These are phyloP conservation scores for Hydra vulgaris DNA, from an alignment of 30 jellyfish, hydroid and myxozoan species.

Conservation along the genomic window DNA sequence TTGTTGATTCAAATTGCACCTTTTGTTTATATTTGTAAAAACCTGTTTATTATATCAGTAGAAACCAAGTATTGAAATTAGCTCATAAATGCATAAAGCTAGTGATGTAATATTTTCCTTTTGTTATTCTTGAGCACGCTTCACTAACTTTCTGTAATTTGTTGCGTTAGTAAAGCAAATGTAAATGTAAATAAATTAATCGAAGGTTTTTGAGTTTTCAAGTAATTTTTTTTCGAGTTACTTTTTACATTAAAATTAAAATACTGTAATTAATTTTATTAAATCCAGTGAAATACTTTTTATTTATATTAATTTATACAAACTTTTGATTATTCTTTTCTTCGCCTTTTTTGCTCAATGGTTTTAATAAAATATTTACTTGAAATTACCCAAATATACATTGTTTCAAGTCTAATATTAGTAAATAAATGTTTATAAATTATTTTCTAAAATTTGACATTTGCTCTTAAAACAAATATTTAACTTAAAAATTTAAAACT, in stretches of 20 bases:
- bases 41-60: background rate
- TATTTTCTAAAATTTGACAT: background rate
- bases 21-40: background rate
- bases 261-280: background rate
- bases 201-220: background rate
- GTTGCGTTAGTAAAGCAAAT: background rate
- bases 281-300: background rate
- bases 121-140: background rate
- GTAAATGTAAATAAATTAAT: background rate
- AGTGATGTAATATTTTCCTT: background rate
- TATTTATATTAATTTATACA: background rate
- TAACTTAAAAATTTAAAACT: background rate
- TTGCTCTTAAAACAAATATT: too few relatives aligned
- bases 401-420: background rate
- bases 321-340: background rate
- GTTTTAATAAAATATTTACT: too few relatives aligned
- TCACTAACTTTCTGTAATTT: too few relatives aligned
- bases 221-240: background rate
- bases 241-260: background rate
- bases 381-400: background rate
- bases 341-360: background rate
- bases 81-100: too few relatives aligned
- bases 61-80: background rate
- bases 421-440: background rate
- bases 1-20: background rate